Conservation (phyloP, 2,113 vertebrate species). For the Pangasianodon gigas region DNA sequence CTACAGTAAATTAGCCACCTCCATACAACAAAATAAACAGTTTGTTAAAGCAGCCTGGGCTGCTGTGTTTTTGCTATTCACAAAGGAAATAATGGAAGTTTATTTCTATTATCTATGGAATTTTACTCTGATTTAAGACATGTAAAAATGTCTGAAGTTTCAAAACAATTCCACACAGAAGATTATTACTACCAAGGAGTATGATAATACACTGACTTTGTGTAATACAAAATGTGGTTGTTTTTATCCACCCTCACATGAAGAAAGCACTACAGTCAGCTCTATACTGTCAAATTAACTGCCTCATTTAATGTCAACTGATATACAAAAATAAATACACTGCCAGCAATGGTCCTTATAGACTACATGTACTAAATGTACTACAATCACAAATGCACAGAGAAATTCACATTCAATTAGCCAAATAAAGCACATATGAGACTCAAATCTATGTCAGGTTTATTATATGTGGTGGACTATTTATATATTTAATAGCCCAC, state of each 20-base stretch:
- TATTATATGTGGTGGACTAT: not conserved
- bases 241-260: not conserved
- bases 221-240: not conserved
- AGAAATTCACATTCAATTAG: not conserved
- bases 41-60: not conserved
- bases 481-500: not conserved
- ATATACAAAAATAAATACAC: not conserved
- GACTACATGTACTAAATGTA: not conserved
- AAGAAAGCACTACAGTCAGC: not conserved
- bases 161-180: not conserved
- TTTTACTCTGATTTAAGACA: not conserved
- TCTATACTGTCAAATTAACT: not conserved
- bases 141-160: not conserved
- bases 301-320: not conserved
- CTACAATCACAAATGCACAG: not conserved
- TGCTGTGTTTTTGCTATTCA: not conserved
- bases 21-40: not conserved
- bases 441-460: not conserved
- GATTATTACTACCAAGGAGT: too few species aligned
- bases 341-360: not conserved
- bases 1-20: not conserved
- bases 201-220: not conserved
- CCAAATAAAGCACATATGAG: not conserved
- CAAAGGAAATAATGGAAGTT: not conserved
- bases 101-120: not conserved